These are phyloP conservation scores for Eurystomus glaucurus DNA, from an alignment of 2,797 vertebrate genomes.

Conservation along the genomic window DNA sequence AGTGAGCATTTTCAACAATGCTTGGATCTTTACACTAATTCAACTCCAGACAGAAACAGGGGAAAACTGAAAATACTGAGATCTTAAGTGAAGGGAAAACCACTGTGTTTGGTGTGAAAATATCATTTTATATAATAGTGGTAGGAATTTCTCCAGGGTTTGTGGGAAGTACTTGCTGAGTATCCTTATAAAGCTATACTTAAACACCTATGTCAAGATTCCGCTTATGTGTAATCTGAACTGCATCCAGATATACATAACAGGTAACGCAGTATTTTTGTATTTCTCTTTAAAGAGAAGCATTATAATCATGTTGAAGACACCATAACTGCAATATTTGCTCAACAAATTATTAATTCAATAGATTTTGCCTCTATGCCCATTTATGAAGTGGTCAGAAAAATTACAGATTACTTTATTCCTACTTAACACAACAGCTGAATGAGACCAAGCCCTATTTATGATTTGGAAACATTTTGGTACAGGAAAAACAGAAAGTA, in stretches of 20 bases:
- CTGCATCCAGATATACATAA: background rate
- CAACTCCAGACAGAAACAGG: background rate
- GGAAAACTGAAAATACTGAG: background rate
- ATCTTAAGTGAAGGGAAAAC: background rate
- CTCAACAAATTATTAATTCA: background rate
- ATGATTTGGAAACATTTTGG: background rate
- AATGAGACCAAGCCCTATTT: background rate
- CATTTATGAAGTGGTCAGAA: background rate
- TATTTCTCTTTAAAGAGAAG: background rate
- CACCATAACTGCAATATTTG: background rate
- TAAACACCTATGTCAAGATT: background rate
- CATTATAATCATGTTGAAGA: background rate
- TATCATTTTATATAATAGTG: background rate
- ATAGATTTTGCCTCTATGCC: background rate
- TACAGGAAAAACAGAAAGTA: background rate
- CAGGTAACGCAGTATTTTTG: background rate
- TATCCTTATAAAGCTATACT: background rate
- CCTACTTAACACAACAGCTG: background rate
- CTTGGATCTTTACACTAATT: background rate
- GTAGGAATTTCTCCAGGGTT: background rate
- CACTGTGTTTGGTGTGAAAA: background rate
- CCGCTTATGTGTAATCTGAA: background rate
- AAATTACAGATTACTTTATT: background rate
- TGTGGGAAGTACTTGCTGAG: background rate
- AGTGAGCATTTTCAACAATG: background rate